Evolutionary conservation across 2,797 vertebrate genomes (phyloP).

Genomic region (Halcyon leucocephala): DNA sequence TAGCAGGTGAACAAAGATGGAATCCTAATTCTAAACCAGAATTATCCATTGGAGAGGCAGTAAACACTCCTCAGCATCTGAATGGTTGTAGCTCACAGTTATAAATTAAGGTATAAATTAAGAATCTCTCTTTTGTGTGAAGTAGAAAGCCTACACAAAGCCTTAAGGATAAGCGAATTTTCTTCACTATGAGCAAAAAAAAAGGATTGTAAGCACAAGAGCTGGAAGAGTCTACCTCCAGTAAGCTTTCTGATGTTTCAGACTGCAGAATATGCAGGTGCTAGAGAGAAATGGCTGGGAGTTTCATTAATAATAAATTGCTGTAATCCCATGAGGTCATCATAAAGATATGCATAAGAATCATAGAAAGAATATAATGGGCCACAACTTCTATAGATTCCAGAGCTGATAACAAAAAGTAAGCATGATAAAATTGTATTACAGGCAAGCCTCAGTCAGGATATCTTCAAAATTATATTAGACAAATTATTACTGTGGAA

Average conservation of each 20-base stretch:
- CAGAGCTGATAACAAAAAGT: neutral
- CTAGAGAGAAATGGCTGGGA: constrained; percentile 19
- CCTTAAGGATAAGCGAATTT: constrained; percentile 5
- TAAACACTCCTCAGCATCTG: neutral
- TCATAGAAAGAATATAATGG: constrained; percentile 6
- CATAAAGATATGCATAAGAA: constrained; percentile 53
- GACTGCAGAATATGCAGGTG: constrained; percentile 4
- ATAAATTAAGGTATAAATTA: neutral
- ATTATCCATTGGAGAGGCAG: neutral
- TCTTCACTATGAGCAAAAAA: neutral
- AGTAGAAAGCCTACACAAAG: neutral
- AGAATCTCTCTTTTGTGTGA: neutral
- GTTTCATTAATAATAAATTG: constrained; percentile 64
- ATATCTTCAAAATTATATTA: neutral
- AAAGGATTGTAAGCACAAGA: neutral
- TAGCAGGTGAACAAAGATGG: neutral
- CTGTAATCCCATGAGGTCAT: constrained; percentile 33
- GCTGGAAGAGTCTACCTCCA: neutral
- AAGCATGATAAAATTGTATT: constrained; percentile 34
- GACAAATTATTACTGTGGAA: neutral
- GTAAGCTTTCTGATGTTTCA: constrained; percentile 9
- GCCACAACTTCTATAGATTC: constrained; percentile 51
- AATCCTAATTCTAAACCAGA: neutral
- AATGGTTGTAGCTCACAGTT: neutral
- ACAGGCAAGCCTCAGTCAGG: neutral